These are phyloP conservation scores for Drosophila pectinifera DNA, from an alignment of 1,140 invertebrate genomes.

Conservation along the genomic window DNA sequence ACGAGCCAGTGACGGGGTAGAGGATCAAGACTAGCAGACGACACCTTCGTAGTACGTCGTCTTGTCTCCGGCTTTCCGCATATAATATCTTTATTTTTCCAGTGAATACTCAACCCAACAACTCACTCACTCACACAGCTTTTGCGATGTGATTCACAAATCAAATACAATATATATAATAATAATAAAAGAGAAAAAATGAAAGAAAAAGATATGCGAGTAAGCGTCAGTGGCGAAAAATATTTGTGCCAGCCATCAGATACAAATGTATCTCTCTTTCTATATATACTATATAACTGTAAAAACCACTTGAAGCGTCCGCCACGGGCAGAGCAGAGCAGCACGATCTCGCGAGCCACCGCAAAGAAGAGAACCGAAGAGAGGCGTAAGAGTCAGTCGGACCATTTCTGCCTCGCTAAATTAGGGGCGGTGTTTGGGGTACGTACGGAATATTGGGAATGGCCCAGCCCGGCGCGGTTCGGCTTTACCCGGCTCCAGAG, in stretches of 20 bases:
- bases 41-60: slow-evolving; percentile 46
- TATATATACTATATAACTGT: slow-evolving; percentile 71
- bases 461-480: slow-evolving; percentile 30
- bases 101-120: slow-evolving; percentile 58
- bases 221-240: slow-evolving; percentile 65
- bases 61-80: slow-evolving; percentile 5
- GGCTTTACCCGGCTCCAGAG: slow-evolving; percentile 43
- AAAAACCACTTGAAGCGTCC: slow-evolving; percentile 72
- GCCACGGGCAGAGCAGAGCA: slow-evolving; percentile 30
- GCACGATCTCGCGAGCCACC: slow-evolving; percentile 40
- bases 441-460: slow-evolving; percentile 34
- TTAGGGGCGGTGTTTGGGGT: slow-evolving; percentile 73
- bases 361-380: slow-evolving; percentile 45
- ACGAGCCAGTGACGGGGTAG: slow-evolving; percentile 32
- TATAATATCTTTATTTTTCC: slow-evolving; percentile 69
- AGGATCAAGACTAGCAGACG: slow-evolving; percentile 57
- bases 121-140: slow-evolving; percentile 38
- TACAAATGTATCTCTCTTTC: slow-evolving; percentile 60
- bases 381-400: slow-evolving; percentile 32
- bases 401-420: slow-evolving; percentile 48
- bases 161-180: slow-evolving; percentile 70
- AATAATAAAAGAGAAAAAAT: slow-evolving; percentile 62
- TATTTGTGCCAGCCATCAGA: slow-evolving; percentile 77
- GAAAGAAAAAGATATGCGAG: slow-evolving; percentile 46
- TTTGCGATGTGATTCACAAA: slow-evolving; percentile 75